phyloP scores from a whole-genome alignment of 2,888 invertebrate species.

The Cantharis flavilabris region DNA sequence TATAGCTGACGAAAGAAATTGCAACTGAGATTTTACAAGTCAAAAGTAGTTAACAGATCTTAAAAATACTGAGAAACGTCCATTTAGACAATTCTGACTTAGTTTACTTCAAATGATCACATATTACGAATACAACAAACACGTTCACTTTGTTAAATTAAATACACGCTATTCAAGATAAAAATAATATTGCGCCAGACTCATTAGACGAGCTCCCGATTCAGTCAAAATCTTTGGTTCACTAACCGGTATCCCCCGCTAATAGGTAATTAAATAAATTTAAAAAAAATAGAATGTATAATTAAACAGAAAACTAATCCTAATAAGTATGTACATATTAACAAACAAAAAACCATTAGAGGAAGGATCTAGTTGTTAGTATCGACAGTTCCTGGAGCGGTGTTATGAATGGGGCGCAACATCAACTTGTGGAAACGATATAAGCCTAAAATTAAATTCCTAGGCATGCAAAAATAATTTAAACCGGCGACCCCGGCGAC shows the following conservation, averaged over 20 bases:
- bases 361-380: constrained; percentile 39
- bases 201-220: constrained; percentile 32
- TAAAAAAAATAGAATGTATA: constrained; percentile 31
- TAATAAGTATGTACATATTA: constrained; percentile 47
- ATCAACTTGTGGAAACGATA: constrained; percentile 16
- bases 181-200: constrained; percentile 37
- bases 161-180: constrained; percentile 46
- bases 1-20: constrained; percentile 7
- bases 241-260: constrained; percentile 43
- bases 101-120: constrained; percentile 41
- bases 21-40: constrained; percentile 14
- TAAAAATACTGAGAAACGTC: constrained; percentile 31
- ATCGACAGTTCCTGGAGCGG: constrained; percentile 40
- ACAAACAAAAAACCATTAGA: constrained; percentile 42
- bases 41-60: constrained; percentile 33
- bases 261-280: constrained; percentile 37
- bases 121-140: constrained; percentile 42
- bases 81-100: constrained; percentile 39
- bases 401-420: constrained; percentile 27
- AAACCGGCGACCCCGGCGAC: constrained; percentile 40
- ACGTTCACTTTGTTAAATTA: constrained; percentile 41
- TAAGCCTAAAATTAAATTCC: constrained; percentile 25
- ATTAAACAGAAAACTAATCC: constrained; percentile 27
- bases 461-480: constrained; percentile 46
- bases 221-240: constrained; percentile 54